These are phyloP conservation scores for Apodemus agrarius DNA, from an alignment of 2,797 vertebrate genomes.

Conservation along the genomic window DNA sequence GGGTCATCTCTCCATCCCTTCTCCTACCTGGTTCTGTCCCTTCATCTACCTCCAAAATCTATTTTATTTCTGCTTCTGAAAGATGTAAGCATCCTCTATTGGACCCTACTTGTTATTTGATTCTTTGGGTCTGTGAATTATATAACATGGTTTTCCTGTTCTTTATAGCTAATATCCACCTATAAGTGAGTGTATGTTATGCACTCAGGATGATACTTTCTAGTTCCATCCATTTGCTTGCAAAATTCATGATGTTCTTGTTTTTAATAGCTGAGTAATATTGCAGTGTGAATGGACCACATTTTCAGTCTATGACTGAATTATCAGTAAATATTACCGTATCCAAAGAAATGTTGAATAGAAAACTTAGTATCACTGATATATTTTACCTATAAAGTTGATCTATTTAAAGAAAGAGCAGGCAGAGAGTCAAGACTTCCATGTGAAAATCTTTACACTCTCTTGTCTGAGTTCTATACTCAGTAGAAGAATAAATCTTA, in stretches of 20 bases:
- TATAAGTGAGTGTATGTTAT: too few relatives aligned
- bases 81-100: too few relatives aligned
- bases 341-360: neutral
- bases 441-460: neutral
- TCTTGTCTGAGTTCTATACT: neutral
- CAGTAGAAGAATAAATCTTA: neutral
- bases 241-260: too few relatives aligned
- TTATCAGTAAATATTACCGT: constrained; percentile 26
- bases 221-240: too few relatives aligned
- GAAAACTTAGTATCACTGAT: neutral
- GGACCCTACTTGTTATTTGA: too few relatives aligned
- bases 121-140: too few relatives aligned
- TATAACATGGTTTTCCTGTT: too few relatives aligned
- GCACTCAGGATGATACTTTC: too few relatives aligned
- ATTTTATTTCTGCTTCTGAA: too few relatives aligned
- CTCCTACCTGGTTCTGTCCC: neutral
- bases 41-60: neutral
- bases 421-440: neutral
- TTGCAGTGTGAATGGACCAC: too few relatives aligned
- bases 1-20: neutral
- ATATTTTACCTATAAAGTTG: constrained; percentile 8
- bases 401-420: neutral
- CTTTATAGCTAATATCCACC: too few relatives aligned
- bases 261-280: too few relatives aligned
- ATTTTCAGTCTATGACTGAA: neutral